Evolutionary conservation across 2,888 invertebrate species (phyloP), one percentile per base, ranked within the genome.

Genomic region (Amphipoea oculea): DNA sequence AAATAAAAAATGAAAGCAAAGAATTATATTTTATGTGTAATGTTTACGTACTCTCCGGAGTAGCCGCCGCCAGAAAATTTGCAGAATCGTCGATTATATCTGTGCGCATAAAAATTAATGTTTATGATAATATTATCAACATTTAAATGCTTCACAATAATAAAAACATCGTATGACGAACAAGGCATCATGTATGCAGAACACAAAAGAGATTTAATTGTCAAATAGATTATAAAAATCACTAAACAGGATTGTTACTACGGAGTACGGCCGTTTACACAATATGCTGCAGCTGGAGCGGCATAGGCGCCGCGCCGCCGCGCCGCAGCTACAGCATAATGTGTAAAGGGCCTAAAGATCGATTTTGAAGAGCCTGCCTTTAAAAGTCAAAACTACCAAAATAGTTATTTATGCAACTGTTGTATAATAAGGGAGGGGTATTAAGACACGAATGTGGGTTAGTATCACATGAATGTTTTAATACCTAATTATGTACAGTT

Each of bases 71-170:
- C 67, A 96, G 88, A 87, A 92, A 96, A 81, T 95, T 94, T 0
- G 96, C 89, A 12, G 92, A 84, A 17, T 94, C 94, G 0, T 95
- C 95, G 42, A 95, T 84, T n/a, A 95, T 74, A 4, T 88, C 95
- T 95, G 87, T 62, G 88, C 84, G 40, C 78, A 85, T 23, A 78
- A 73, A 76, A 72, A 76, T 14, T 0, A 29, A 51, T 36, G 23
- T 63, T 48, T 17, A 57, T 57, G 45, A 40, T 36, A 77, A 48
- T 57, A 40, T n/a, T 62, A 14, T 14, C 2, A 63, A 45, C 4
- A 81, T 62, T 81, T 4, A 62, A 62, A 81, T 42, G 48, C 40
- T 12, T 23, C 0, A 45, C 14, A 54, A 66, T 11, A 36, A 7
- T 14, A 14, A 42, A 51, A 2, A 51, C 0, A 23, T 60, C 0